Evolutionary conservation across 2,888 invertebrate species (phyloP), one percentile per base, ranked within the genome.

Genomic region (Clostera curtula): DNA sequence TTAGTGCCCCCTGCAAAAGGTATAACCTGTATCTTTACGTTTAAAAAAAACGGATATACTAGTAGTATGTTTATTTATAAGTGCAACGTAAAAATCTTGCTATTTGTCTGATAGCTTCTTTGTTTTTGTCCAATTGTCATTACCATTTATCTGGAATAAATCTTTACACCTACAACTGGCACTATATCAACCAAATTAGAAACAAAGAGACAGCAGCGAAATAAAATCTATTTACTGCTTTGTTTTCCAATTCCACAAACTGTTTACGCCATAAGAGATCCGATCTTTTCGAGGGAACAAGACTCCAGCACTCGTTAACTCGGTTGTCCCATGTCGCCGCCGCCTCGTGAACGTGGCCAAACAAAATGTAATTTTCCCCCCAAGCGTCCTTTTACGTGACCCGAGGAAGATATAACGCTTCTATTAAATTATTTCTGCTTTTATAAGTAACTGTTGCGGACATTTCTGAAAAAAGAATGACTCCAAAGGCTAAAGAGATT

Each of bases 341-440:
- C 52, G 55, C 55, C 50, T 46, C 50, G 55, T 55, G 69, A 59
- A 73, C 76, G 76, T 74, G 75, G 73, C 71, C 69, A 75, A 79
- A 76, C 80, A 79, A 76, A 82, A 82, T 80, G 75, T 82, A 80
- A 82, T 80, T 80, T 79, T 71, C 68, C 58, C 63, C 75, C 71
- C 64, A 70, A 74, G 74, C 73, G 65, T 58, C 64, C 74, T 70
- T 73, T 77, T 79, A 80, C 82, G 82, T 82, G 82, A 82, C 80
- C 77, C 75, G 63, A 63, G 66, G 61, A 74, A 76, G 74, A 79
- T 80, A 77, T 74, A 76, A 77, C 71, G 75, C 60, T 72, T 75
- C 76, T 80, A 79, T 79, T 72, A 75, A 77, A 80, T 79, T 76
- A 82, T 76, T 68, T 72, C 62, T 68, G 73, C 76, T 70, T 74